These are phyloP conservation scores for Coregonus sp. DNA, from an alignment of 2,797 vertebrate genomes.

Conservation along the genomic window DNA sequence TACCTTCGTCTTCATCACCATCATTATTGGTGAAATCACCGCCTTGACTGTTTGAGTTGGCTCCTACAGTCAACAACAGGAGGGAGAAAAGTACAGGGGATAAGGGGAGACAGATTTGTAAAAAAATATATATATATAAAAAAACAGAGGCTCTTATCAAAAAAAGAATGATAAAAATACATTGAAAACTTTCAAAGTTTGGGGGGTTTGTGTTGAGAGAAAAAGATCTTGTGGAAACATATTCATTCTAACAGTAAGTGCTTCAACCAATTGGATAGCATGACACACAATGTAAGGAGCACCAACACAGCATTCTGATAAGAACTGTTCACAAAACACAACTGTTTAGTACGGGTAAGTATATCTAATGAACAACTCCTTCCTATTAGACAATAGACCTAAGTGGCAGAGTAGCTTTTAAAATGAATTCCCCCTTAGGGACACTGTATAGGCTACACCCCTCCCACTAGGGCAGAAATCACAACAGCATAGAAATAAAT, in stretches of 20 bases:
- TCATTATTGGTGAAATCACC: constrained; percentile 90
- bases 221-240: constrained; percentile 11
- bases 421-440: neutral
- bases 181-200: neutral
- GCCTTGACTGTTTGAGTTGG: constrained; percentile 85
- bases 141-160: neutral
- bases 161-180: constrained; percentile 14
- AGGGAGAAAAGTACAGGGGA: constrained; percentile 81
- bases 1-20: constrained; percentile 88
- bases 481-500: neutral
- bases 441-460: neutral
- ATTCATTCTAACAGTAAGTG: constrained; percentile 5
- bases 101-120: constrained; percentile 70
- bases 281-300: neutral
- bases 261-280: neutral
- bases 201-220: neutral
- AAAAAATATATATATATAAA: constrained; percentile 57
- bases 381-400: neutral
- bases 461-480: neutral
- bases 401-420: neutral
- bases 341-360: neutral
- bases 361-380: neutral
- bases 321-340: neutral
- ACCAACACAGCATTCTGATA: neutral
- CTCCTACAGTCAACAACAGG: constrained; percentile 84